Conservation (phyloP, 2,888 invertebrate species). For the Morpho achilles region DNA sequence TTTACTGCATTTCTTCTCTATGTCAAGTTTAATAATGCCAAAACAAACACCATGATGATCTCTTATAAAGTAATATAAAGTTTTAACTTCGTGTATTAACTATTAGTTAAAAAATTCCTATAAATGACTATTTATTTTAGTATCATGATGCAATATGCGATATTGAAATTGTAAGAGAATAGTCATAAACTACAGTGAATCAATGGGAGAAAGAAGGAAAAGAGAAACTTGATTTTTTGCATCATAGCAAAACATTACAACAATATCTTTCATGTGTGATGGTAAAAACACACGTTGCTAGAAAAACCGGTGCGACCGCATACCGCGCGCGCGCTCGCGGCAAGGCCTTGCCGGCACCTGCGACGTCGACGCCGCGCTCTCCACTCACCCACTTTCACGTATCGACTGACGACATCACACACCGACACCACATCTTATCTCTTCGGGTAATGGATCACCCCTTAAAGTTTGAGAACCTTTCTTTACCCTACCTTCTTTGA, state of each 20-base stretch:
- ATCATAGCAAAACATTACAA: constrained; percentile 72
- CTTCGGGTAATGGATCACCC: constrained; percentile 19
- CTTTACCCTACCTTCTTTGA: no score
- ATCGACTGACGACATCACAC: constrained; percentile 32
- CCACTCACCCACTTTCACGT: constrained; percentile 60
- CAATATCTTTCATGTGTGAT: constrained; percentile 74
- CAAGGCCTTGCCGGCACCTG: constrained; percentile 64
- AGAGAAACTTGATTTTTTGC: constrained; percentile 51
- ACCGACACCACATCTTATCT: constrained; percentile 21
- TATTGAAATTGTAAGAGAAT: no score
- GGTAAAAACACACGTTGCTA: constrained; percentile 74
- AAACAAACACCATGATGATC: no score
- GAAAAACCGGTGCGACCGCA: constrained; percentile 78
- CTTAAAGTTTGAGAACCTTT: constrained; percentile 5
- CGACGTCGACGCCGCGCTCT: constrained; percentile 36
- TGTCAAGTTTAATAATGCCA: no score
- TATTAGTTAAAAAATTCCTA: no score
- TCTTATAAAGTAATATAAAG: neutral
- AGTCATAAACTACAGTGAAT: no score
- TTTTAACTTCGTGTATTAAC: neutral
- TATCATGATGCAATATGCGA: no score
- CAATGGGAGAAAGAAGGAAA: no score
- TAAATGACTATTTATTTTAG: no score
- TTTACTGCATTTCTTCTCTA: no score
- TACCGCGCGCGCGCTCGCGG: constrained; percentile 70